Evolutionary conservation across 2,888 invertebrate genomes (phyloP).

Genomic region (Euzetes globulus): DNA sequence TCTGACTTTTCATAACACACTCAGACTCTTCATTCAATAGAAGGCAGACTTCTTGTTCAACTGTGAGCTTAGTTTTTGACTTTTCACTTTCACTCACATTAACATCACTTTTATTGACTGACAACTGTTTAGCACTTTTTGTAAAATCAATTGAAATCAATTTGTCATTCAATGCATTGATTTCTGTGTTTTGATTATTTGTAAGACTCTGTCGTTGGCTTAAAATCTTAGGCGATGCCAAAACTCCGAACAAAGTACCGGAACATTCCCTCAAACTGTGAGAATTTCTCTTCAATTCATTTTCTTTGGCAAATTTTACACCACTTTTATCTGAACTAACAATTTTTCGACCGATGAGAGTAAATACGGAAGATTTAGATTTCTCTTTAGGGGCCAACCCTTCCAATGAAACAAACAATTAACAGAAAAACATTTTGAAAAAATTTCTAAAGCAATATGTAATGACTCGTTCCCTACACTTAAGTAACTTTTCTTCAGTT

Average conservation of each 20-base stretch:
- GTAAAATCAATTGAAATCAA: neutral
- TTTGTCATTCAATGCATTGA: too few species aligned
- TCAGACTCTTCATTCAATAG: neutral
- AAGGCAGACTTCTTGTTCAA: constrained; percentile 1
- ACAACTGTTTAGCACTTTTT: neutral
- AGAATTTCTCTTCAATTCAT: neutral
- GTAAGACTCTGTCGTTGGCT: neutral
- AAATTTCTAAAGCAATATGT: neutral
- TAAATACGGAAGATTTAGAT: neutral
- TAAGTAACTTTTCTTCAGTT: neutral
- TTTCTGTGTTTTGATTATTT: neutral
- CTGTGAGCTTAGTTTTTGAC: neutral
- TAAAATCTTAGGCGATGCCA: neutral
- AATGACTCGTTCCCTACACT: neutral
- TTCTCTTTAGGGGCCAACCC: neutral
- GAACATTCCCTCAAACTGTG: neutral
- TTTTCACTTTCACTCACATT: neutral
- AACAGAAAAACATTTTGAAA: neutral
- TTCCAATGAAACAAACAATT: neutral
- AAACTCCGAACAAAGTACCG: constrained; percentile 5
- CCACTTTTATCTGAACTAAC: neutral
- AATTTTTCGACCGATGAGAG: constrained; percentile 15
- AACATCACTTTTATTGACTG: too few species aligned
- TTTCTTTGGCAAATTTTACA: neutral
- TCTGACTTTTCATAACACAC: constrained; percentile 14